phyloP scores from a whole-genome alignment of 2,888 invertebrate genomes.

The Tanaodytes sp. region DNA sequence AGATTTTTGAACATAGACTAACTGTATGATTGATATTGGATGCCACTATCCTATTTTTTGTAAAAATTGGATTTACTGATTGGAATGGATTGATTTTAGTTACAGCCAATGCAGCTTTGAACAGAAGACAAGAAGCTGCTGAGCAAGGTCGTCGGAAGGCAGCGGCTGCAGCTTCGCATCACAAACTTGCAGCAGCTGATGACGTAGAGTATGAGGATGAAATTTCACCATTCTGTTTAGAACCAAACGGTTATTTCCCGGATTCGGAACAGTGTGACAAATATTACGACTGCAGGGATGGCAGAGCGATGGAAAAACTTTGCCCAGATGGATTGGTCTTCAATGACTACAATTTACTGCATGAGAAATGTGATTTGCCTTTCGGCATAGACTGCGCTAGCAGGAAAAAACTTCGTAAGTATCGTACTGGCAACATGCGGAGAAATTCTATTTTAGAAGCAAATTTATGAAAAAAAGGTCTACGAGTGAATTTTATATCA shows the following conservation, averaged over 20 bases:
- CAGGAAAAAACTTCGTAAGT: slow-evolving; percentile 86
- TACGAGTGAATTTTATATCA: too few relatives aligned
- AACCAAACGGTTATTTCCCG: slow-evolving; percentile 87
- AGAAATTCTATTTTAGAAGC: too few relatives aligned
- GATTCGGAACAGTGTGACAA: slow-evolving; percentile 91
- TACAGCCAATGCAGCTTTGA: slow-evolving; percentile 59
- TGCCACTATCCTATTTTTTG: too few relatives aligned
- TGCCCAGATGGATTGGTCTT: slow-evolving; percentile 93
- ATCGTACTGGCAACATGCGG: too few relatives aligned
- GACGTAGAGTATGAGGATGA: slow-evolving; percentile 73
- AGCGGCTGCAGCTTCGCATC: slow-evolving; percentile 55
- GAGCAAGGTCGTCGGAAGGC: slow-evolving; percentile 67
- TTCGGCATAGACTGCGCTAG: slow-evolving; percentile 89
- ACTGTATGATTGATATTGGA: too few relatives aligned
- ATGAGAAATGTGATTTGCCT: slow-evolving; percentile 90
- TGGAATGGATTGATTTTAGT: too few relatives aligned
- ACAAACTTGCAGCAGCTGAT: slow-evolving; percentile 53
- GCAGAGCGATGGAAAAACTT: slow-evolving; percentile 83
- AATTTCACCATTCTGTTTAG: slow-evolving; percentile 83
- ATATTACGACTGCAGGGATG: slow-evolving; percentile 86
- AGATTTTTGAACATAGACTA: too few relatives aligned
- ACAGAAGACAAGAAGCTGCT: slow-evolving; percentile 69
- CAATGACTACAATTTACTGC: slow-evolving; percentile 86
- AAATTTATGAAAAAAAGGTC: too few relatives aligned
- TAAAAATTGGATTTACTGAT: too few relatives aligned